A percentile compares a stretch with the other conserved stretches of the same genome.
Evolutionary conservation across 2,113 vertebrate genomes (phyloP).

Genomic region (Arenaria interpres): DNA sequence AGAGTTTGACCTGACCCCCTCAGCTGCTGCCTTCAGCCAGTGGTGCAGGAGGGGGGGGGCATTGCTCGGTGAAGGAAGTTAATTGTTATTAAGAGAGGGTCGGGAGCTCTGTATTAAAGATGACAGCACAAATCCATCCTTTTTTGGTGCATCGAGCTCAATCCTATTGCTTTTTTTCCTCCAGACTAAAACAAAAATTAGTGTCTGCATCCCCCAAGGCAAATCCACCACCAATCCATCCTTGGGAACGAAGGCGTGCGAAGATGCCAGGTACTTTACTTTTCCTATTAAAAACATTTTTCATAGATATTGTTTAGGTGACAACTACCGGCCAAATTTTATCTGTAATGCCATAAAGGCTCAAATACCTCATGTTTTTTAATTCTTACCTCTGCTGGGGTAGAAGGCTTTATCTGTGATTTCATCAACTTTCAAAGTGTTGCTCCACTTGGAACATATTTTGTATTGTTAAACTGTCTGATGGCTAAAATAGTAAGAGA

Average conservation of each 20-base stretch:
- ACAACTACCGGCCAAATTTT: background rate
- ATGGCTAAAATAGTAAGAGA: background rate
- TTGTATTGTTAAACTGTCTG: background rate
- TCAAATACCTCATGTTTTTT: background rate
- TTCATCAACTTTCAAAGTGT: background rate
- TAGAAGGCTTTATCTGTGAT: background rate
- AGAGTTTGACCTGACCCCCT: fast-evolving
- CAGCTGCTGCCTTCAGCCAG: background rate
- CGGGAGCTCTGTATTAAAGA: background rate
- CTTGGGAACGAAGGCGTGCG: background rate
- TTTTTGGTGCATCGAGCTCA: fast-evolving
- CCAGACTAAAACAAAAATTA: background rate
- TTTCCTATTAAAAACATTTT: background rate
- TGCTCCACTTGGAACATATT: background rate
- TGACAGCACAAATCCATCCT: background rate
- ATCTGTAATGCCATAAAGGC: background rate
- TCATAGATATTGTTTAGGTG: background rate
- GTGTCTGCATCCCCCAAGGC: background rate
- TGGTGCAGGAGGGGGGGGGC: fast-evolving
- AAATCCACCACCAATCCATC: background rate
- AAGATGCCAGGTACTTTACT: background rate
- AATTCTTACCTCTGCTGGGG: background rate
- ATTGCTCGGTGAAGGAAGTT: background rate
- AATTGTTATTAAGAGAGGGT: background rate
- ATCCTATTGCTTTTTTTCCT: background rate